Evolutionary conservation across 2,888 invertebrate genomes (phyloP), one percentile per base, ranked within the genome.

Genomic region (Machimus rusticus): DNA sequence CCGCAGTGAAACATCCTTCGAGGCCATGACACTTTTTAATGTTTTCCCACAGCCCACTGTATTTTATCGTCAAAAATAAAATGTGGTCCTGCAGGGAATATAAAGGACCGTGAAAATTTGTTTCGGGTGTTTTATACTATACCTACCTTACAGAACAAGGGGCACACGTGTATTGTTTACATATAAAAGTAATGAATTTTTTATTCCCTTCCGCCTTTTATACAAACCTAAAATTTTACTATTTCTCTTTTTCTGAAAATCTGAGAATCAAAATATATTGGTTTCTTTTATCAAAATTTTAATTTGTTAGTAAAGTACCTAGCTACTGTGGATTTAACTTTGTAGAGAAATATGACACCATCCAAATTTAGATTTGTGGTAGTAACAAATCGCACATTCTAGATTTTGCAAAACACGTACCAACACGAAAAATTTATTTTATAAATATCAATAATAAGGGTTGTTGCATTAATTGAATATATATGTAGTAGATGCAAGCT

Each of bases 31-130:
- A 66, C 39, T 51, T 46, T 82, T 82, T 76, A 76, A 76, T 76
- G 76, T 37, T 55, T 55, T 82, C 43, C 43, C 34, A 66, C 37
- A 28, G 23, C 31, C 28, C 31, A n/a, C 31, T 55, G 43, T 19
- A 78, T 19, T 46, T 81, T 51, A n/a, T 23, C 19, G 46, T 9
- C 19, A 28, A 51, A 81, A 81, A 81, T 81, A 55, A 81, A 81
- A 51, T 81, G 81, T 81, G 23, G 51, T 81, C n/a, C 81, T 55
- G 46, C 55, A 8, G 81, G 23, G 81, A 55, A 81, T 81, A 81
- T 51, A 51, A 81, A 81, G 51, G 51, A 55, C 23, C 51, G 31
- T 81, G 81, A 51, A 81, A 46, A 81, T 81, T 81, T 51, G 31
- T 81, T 43, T 46, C 12, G 51, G n/a, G 28, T 31, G 6, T 81